phyloP scores from a whole-genome alignment of 2,113 vertebrate genomes.

The Ceratotherium simum region DNA sequence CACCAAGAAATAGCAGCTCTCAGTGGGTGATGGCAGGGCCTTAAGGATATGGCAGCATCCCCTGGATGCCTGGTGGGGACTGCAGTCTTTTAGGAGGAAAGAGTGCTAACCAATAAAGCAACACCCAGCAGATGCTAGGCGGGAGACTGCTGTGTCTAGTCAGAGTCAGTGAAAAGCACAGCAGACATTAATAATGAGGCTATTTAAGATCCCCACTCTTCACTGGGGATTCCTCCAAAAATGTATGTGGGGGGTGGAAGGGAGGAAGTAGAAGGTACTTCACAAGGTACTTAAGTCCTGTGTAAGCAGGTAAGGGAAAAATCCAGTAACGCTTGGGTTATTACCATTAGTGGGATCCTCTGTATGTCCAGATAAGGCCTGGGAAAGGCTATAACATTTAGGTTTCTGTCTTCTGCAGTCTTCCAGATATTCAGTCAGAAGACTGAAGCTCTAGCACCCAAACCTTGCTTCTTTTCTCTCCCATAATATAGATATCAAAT shows the following conservation, averaged over 20 bases:
- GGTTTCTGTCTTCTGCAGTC: neutral
- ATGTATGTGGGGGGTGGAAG: no score
- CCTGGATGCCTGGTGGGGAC: neutral
- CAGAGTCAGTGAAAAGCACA: neutral
- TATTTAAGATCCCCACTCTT: neutral
- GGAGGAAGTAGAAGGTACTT: neutral
- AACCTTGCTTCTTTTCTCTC: neutral
- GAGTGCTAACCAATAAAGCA: neutral
- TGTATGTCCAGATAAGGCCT: slow-evolving; percentile 12
- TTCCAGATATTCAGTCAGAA: neutral
- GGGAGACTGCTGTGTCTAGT: neutral
- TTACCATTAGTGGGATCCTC: neutral
- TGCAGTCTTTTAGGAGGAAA: neutral
- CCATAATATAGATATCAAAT: neutral
- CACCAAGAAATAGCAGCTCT: neutral
- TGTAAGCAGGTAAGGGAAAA: neutral
- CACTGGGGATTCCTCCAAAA: neutral
- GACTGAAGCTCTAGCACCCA: neutral
- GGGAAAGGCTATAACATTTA: neutral
- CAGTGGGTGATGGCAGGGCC: neutral
- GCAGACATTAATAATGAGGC: neutral
- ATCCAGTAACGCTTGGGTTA: neutral
- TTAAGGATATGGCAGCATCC: neutral
- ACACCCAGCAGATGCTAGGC: neutral
- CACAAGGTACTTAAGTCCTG: neutral